phyloP scores from a whole-genome alignment of 1,140 invertebrate genomes.

The Nautilus pompilius region DNA sequence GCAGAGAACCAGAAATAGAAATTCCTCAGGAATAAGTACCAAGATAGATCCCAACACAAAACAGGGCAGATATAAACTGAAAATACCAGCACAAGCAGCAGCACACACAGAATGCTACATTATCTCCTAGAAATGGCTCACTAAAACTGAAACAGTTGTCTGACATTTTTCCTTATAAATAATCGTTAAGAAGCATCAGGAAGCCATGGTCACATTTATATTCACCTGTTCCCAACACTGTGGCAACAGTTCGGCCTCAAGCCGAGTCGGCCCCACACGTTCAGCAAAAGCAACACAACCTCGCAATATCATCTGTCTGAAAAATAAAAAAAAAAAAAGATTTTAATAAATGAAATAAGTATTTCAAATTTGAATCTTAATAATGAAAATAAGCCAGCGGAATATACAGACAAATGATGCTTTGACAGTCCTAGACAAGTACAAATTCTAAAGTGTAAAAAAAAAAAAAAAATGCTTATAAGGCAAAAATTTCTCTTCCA shows the following conservation, averaged over 20 bases:
- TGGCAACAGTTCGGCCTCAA: constrained; percentile 70
- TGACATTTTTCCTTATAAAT: no score
- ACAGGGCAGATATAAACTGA: no score
- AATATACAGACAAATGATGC: neutral
- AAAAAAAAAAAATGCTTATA: neutral
- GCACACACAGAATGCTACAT: no score
- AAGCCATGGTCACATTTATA: no score
- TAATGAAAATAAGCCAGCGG: neutral
- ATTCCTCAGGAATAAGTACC: no score
- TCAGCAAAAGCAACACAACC: constrained; percentile 66
- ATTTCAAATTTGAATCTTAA: neutral
- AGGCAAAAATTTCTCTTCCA: no score
- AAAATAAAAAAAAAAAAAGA: constrained; percentile 20
- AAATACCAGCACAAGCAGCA: no score
- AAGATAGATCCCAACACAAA: no score
- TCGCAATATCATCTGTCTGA: constrained; percentile 66
- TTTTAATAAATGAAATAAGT: neutral
- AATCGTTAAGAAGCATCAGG: no score
- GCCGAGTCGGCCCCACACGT: constrained; percentile 57
- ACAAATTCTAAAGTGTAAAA: neutral
- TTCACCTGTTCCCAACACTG: constrained; percentile 72
- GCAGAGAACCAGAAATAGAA: no score
- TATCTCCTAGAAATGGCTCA: no score
- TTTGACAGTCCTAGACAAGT: neutral
- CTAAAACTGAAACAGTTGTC: no score